Conservation (phyloP, 2,888 invertebrate species). For the Apamea epomidion region DNA sequence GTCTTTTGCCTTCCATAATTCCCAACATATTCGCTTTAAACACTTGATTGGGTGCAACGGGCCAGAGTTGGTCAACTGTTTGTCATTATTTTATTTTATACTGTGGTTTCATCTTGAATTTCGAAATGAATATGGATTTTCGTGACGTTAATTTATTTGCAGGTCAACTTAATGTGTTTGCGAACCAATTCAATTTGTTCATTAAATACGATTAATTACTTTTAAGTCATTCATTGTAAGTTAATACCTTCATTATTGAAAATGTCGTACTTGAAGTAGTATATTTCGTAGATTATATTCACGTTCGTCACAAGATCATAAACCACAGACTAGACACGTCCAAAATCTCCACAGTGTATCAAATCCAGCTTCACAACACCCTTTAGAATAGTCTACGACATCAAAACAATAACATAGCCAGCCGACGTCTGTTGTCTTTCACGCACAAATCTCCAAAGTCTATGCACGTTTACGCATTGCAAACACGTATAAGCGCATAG, state of each 20-base stretch:
- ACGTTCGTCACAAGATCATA: not conserved
- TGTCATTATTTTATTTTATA: conserved; percentile 59
- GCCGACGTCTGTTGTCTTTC: conserved; percentile 63
- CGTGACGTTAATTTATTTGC: conserved; percentile 55
- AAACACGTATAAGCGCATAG: conserved; percentile 66
- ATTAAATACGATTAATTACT: conserved; percentile 33
- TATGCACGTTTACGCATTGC: conserved; percentile 64
- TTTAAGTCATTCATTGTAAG: conserved; percentile 3
- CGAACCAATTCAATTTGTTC: conserved; percentile 43
- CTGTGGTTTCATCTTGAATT: conserved; percentile 57
- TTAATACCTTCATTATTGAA: conserved; percentile 2
- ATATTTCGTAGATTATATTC: not conserved
- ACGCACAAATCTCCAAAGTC: conserved; percentile 66
- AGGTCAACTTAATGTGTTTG: conserved; percentile 29
- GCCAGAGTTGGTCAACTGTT: conserved; percentile 54
- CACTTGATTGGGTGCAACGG: conserved; percentile 60
- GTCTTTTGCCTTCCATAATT: conserved; percentile 62
- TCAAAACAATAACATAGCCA: conserved; percentile 46
- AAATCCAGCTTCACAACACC: conserved; percentile 14
- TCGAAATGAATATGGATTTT: conserved; percentile 51
- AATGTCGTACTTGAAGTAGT: too few relatives aligned
- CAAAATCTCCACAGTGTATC: not conserved
- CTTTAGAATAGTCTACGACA: conserved; percentile 11
- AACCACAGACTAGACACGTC: not conserved
- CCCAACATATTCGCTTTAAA: conserved; percentile 58